Base-by-base conservation (phyloP, 2,797 vertebrate genomes). In the Columba guinea region DNA sequence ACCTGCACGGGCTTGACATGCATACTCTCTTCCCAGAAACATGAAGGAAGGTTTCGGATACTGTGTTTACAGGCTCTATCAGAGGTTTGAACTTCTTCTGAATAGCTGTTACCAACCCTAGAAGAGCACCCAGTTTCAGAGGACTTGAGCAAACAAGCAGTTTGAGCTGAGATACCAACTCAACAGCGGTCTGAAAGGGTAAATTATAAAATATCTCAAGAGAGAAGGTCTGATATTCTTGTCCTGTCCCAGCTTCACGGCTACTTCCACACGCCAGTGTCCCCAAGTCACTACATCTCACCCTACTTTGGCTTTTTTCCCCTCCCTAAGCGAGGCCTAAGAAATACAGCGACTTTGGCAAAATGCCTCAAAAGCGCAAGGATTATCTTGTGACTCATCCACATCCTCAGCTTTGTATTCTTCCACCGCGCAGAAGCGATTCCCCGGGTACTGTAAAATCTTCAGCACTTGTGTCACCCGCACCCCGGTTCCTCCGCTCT, bases 371-470 rank as follows among this genome's bases (percentile, higher is more conserved):
- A 70, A 94, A 94, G 65, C 4, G 12, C 58, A 82, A 93, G 84
- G 78, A 30, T 92, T 87, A 96, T 92, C 92, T 92, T 88, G 46
- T 96, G 92, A 89, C 84, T 94, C 93, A 95, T 93, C 77, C 4
- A 0, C 37, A 49, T 74, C 60, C 78, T 77, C 90, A 88, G 91
- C 82, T 82, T 91, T 85, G 94, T 90, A 89, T 77, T 95, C 94
- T 95, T 95, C 93, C 84, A 87, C 86, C 89, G 76, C 41, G 73
- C 76, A 91, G 87, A 69, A 93, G 65, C 16, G 0, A 87, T 60
- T 78, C 88, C 63, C n/a, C 90, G 24, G 11, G 75, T 84, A 93
- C 39, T 51, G 27, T 59, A 65, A 62, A 90, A 90, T 28, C 74
- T 34, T 5, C 63, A 70, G 75, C 70, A 59, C 69, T 51, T 65